A percentile compares a stretch with the other conserved stretches of the same genome.
Conservation (phyloP, 2,113 vertebrate genomes). For the Austrofundulus limnaeus region DNA sequence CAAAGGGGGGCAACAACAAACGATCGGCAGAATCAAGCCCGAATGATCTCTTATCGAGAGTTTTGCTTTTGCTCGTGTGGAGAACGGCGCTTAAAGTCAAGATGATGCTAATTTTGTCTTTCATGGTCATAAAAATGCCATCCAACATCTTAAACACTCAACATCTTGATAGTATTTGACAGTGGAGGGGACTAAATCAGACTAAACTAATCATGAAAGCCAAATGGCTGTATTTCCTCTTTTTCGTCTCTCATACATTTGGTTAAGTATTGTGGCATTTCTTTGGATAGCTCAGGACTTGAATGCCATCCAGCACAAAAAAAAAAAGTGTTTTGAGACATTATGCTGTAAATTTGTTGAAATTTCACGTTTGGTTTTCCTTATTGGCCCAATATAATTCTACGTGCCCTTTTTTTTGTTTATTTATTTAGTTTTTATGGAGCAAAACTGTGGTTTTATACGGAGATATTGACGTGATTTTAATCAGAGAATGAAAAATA, state of each 20-base stretch:
- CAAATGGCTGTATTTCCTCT: too few species aligned
- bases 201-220: too few species aligned
- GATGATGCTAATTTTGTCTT: constrained; percentile 36
- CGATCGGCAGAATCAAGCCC: constrained; percentile 54
- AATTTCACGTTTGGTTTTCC: too few species aligned
- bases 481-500: too few species aligned
- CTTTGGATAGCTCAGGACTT: not conserved
- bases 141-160: constrained; percentile 9
- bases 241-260: too few species aligned
- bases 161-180: constrained; percentile 15
- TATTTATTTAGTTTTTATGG: too few species aligned
- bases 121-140: constrained; percentile 24
- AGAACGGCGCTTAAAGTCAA: constrained; percentile 32
- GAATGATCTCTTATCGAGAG: constrained; percentile 47
- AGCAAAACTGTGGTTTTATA: too few species aligned
- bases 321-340: not conserved
- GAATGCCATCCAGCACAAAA: not conserved
- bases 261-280: too few species aligned
- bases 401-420: too few species aligned
- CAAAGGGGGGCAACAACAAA: constrained; percentile 54
- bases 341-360: too few species aligned
- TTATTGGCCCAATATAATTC: too few species aligned
- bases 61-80: constrained; percentile 26
- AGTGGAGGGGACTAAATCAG: constrained; percentile 21
- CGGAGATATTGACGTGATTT: too few species aligned